Conservation (phyloP, 2,113 vertebrate genomes). For the Rhabdornis inornatus region DNA sequence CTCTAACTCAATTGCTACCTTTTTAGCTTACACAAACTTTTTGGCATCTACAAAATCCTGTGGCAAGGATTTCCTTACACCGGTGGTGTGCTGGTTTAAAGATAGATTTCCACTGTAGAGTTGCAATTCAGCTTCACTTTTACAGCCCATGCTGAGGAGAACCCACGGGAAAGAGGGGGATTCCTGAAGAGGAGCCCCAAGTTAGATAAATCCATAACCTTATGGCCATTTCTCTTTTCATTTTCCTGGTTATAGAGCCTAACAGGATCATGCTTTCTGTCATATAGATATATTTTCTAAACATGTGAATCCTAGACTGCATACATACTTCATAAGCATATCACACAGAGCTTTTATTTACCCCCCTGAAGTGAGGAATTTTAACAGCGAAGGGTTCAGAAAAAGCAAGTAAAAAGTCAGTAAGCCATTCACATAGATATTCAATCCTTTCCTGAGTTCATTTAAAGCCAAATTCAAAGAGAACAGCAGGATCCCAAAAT, state of each 20-base stretch:
- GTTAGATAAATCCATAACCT: not conserved
- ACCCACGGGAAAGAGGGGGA: not conserved
- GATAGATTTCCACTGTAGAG: not conserved
- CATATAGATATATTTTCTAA: not conserved
- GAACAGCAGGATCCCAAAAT: not conserved
- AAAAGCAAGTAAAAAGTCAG: not conserved
- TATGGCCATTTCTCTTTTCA: not conserved
- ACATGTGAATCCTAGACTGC: not conserved
- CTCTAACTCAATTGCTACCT: not conserved
- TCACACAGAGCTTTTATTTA: rapidly evolving
- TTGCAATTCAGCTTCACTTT: not conserved
- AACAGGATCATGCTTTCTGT: not conserved
- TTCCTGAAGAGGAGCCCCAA: not conserved
- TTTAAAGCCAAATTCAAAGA: not conserved
- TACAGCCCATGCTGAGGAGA: rapidly evolving
- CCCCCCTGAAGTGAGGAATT: not conserved
- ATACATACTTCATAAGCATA: not conserved
- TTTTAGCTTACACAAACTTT: not conserved
- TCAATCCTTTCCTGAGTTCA: not conserved
- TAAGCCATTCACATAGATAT: not conserved
- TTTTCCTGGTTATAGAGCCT: not conserved
- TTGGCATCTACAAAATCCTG: not conserved
- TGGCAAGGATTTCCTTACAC: not conserved
- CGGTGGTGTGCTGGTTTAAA: not conserved
- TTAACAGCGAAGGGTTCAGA: not conserved